Conservation (phyloP, 1,140 invertebrate species). For the Philopotamus ludificatus region DNA sequence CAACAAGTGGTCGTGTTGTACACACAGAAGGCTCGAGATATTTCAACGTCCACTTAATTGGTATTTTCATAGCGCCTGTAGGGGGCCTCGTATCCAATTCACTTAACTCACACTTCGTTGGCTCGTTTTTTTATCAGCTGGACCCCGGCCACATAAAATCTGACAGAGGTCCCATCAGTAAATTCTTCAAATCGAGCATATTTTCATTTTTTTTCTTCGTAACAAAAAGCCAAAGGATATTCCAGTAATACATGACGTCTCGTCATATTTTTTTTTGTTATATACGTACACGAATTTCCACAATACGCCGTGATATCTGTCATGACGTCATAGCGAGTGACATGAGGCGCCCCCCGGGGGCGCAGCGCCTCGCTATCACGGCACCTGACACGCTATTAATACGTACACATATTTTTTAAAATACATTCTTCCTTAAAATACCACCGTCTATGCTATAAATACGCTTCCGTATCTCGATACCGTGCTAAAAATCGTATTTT, state of each 20-base stretch:
- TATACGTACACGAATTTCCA: constrained; percentile 7
- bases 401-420: constrained; percentile 14
- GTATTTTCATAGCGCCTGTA: constrained; percentile 38
- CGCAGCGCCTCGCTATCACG: constrained; percentile 21
- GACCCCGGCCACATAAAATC: constrained; percentile 19
- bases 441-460: too few relatives aligned
- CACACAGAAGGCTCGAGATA: constrained; percentile 40
- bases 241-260: background rate
- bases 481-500: too few relatives aligned
- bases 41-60: constrained; percentile 41
- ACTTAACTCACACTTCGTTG: constrained; percentile 38
- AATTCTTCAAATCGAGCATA: background rate
- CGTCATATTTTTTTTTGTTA: constrained; percentile 7
- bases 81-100: constrained; percentile 38
- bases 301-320: constrained; percentile 25
- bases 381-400: constrained; percentile 16
- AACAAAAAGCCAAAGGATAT: too few relatives aligned
- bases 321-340: constrained; percentile 35
- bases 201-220: too few relatives aligned
- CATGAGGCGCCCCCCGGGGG: constrained; percentile 22
- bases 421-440: too few relatives aligned
- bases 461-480: too few relatives aligned
- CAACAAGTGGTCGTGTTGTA: background rate
- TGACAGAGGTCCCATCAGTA: constrained; percentile 12
- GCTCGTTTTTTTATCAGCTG: constrained; percentile 21